Base-by-base conservation (phyloP, 2,797 vertebrate genomes). In the Fratercula arctica region DNA sequence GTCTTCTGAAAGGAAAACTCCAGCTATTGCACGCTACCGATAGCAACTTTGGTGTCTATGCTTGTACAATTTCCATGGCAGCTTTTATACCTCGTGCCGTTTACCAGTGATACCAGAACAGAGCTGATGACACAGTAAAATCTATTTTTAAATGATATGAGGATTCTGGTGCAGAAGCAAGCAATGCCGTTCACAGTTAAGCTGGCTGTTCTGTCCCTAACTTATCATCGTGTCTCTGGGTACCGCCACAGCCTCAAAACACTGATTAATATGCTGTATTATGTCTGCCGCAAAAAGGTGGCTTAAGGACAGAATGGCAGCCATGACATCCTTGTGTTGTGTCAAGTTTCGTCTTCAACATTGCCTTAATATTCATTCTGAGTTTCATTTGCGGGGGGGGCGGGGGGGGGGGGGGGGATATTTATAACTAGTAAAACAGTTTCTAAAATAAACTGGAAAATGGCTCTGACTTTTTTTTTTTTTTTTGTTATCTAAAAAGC, bases 1-100 rank as follows among this genome's bases (percentile, higher is more conserved):
- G 82, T 95, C 92, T 95, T 94, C 84, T 92, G 84, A 95, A 96
- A 95, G 72, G 90, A 96, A 95, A 97, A 92, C 50, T 94, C 69
- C 31, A 69, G 76, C 78, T 93, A 95, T 77, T 93, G 29, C 61
- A 70, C 45, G 24, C 20, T 50, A 70, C 54, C 2, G 6, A 60
- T 14, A 77, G 50, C 53, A 95, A 95, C 88, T 97, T 95, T 50
- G 46, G 54, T 82, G 16, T 92, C 74, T 93, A 8, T 50, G 78
- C 41, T 68, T 66, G 53, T 76, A 70, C 33, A 28, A 63, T 83
- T 84, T 92, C 60, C 67, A 56, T 50, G 41, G 74, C 46, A 93
- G 86, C 68, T 90, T 95, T 95, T 91, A 50, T 80, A 94, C 60
- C 89, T 81, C 28, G 39, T 50, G 46, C 50, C 54, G 76, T 91